Evolutionary conservation across 2,113 vertebrate genomes (phyloP), one percentile per base, ranked within the genome.

Genomic region (Oceanodroma tethys): DNA sequence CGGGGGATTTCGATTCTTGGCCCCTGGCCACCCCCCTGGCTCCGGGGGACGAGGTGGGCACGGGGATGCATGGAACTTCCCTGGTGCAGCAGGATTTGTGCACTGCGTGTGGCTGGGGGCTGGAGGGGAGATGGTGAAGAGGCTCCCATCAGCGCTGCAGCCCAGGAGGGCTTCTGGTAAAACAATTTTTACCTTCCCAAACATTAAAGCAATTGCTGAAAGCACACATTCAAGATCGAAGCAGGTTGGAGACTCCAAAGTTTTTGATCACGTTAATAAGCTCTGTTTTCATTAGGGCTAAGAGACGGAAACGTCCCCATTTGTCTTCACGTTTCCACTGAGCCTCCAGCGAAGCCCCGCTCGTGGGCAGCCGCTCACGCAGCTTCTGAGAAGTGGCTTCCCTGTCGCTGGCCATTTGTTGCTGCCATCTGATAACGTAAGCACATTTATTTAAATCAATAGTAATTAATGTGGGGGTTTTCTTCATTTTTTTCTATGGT

Each of bases 361-460:
- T 50, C 21, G 5, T 5, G 65, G 63, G 65, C 84, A 86, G 55
- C 59, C 2, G 16, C 79, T 74, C 66, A 45, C 4, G 1, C 50
- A n/a, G 43, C 22, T 45, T 4, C 68, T 0, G 8, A 58, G 70
- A 32, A 79, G 60, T 1, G 20, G 16, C 23, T 66, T 66, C 62
- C 0, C 0, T 52, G n/a, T 42, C 16, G 3, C 30, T 2, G 2
- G 21, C 81, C 42, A 9, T 86, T 62, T 86, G 42, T 83, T 83
- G 84, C 81, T 90, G 67, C 83, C 73, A 3, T 23, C 22, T 45
- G 75, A 82, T 42, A 58, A 71, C 36, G 60, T 0, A 4, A 74
- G 19, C 48, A 53, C 40, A 15, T 73, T 81, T 71, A 83, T 91
- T 97, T 76, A 60, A 95, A 81, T 85, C 78, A 63, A n/a, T 52